These are phyloP conservation scores for Tachuris rubrigastra DNA, from an alignment of 2,113 vertebrate genomes.

Conservation along the genomic window DNA sequence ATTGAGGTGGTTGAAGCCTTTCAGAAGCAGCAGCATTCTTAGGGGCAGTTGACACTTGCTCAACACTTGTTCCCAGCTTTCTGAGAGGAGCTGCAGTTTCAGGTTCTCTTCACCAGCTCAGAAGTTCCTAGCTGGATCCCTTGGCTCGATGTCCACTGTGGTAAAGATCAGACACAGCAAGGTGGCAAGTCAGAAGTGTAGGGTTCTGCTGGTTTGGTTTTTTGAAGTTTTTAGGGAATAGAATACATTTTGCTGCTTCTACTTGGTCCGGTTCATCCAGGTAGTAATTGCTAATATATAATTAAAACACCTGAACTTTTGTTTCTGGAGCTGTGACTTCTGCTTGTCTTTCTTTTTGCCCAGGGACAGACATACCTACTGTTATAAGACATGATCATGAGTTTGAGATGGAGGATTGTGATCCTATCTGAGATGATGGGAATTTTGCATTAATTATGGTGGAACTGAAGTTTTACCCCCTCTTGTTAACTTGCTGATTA, in stretches of 20 bases:
- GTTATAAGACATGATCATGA: not conserved
- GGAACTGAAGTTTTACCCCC: not conserved
- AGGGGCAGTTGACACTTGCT: not conserved
- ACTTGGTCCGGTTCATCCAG: not conserved
- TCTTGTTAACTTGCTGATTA: constrained; percentile 2
- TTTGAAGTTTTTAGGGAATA: not conserved
- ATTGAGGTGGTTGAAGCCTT: not conserved
- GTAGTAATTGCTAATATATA: not conserved
- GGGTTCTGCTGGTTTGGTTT: not conserved
- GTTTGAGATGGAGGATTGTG: not conserved
- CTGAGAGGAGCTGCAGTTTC: not conserved
- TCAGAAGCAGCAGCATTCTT: not conserved
- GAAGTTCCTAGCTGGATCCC: not conserved
- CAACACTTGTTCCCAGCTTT: not conserved
- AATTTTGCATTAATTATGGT: not conserved
- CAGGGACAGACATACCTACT: not conserved
- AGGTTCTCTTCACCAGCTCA: not conserved
- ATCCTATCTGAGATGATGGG: not conserved
- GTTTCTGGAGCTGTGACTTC: not conserved
- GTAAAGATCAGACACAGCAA: not conserved
- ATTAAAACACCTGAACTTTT: not conserved
- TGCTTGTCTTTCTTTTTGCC: not conserved
- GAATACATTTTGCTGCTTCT: not conserved
- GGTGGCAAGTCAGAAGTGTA: not conserved
- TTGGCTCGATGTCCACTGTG: not conserved